Evolutionary conservation across 2,113 vertebrate genomes (phyloP), one percentile per base, ranked within the genome.

Genomic region (Leptobrachium leishanense): DNA sequence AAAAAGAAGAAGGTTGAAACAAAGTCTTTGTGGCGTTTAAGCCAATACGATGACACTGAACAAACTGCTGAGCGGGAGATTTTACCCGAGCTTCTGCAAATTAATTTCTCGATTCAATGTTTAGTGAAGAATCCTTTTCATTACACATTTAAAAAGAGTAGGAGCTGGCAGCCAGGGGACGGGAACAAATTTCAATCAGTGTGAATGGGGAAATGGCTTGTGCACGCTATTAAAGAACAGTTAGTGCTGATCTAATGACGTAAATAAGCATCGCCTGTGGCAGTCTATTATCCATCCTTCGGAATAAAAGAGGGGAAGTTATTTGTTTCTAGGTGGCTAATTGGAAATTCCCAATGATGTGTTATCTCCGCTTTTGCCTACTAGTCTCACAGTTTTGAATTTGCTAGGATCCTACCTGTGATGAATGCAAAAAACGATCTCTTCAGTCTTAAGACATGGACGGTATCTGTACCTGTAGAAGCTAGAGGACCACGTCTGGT

Each of bases 301-400:
- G 67, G 50, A 72, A 57, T 65, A 39, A 43, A 50, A 67, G 77
- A 79, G 66, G 70, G 53, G 41, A 79, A 79, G 63, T 79, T 67
- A 72, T 79, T 74, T 79, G 69, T 63, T 73, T 73, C 70, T 79
- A 79, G 77, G 77, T 79, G 77, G 77, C 63, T 79, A 79, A 79
- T 79, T 79, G 71, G 11, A 67, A 79, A 74, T 67, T 70, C 77
- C 44, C 70, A 79, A 79, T 79, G 63, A 79, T 79, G 77, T 73
- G 72, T 73, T 79, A 79, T 79, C 77, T 73, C 43, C 62, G 72
- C 70, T 79, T 79, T 72, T 59, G 46, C 46, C 9, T 68, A 43
- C 59, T 40, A 44, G 44, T 55, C 63, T 43, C 20, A 70, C 68
- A 43, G 70, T 55, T 71, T 62, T 50, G 70, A 46, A 59, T 57